These are phyloP conservation scores for Nephila pilipes DNA, from an alignment of 1,140 invertebrate genomes.

Conservation along the genomic window DNA sequence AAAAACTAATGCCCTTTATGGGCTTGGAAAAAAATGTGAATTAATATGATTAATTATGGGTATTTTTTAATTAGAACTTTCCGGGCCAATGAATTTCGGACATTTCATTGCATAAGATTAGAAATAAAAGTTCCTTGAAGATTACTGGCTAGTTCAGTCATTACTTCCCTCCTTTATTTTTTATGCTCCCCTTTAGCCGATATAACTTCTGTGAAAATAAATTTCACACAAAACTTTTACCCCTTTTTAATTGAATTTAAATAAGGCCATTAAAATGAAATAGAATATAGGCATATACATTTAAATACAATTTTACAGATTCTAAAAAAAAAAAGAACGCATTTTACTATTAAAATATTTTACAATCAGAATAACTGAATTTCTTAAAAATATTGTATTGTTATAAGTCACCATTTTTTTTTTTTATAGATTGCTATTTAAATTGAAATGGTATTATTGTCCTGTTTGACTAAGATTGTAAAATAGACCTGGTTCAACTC, in stretches of 20 bases:
- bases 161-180: background rate
- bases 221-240: background rate
- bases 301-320: background rate
- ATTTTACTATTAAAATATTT: background rate
- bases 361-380: no score
- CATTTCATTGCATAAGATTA: slow-evolving; percentile 60
- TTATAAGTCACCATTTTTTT: no score
- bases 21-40: slow-evolving; percentile 50
- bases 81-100: slow-evolving; percentile 43
- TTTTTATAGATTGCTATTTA: no score
- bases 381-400: no score
- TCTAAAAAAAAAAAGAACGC: background rate
- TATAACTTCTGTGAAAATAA: background rate
- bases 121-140: slow-evolving; percentile 52
- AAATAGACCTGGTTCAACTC: no score
- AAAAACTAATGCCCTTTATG: slow-evolving; percentile 74
- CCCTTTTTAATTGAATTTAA: background rate
- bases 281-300: background rate
- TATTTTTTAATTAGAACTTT: slow-evolving; percentile 56
- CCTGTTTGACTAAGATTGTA: no score
- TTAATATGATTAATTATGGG: slow-evolving; percentile 71
- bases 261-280: background rate
- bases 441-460: no score
- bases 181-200: background rate
- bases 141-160: slow-evolving; percentile 31